Conservation (phyloP, 2,113 vertebrate species). For the Podocnemis expansa region DNA sequence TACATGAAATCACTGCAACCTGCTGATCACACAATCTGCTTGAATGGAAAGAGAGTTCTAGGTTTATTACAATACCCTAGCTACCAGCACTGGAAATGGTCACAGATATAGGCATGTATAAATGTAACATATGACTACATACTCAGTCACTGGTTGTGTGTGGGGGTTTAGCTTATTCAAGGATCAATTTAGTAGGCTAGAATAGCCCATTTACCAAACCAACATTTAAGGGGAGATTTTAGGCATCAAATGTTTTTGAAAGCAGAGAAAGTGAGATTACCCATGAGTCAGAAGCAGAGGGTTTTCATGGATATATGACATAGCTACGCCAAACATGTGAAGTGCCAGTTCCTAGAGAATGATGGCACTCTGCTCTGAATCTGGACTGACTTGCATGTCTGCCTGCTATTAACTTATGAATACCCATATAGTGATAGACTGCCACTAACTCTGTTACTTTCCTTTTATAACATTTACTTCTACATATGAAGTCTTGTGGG, state of each 20-base stretch:
- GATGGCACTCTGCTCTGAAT: background rate
- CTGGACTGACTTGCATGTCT: background rate
- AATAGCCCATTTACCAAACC: background rate
- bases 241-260: background rate
- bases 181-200: background rate
- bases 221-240: background rate
- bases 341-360: background rate
- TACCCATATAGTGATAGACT: conserved; percentile 15
- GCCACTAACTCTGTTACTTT: background rate
- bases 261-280: background rate
- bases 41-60: background rate
- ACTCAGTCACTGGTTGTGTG: background rate
- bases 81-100: background rate
- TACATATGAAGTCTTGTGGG: no score
- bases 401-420: conserved; percentile 13
- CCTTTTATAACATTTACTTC: conserved; percentile 34
- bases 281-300: background rate
- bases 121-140: background rate
- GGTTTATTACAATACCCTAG: background rate
- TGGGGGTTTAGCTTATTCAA: background rate
- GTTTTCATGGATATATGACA: background rate
- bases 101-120: background rate
- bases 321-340: background rate
- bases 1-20: background rate
- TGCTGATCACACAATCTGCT: background rate